Percentiles rank a stretch among this genome's conserved stretches.
Conservation (phyloP, 2,113 vertebrate species). For the Blennius ocellaris region DNA sequence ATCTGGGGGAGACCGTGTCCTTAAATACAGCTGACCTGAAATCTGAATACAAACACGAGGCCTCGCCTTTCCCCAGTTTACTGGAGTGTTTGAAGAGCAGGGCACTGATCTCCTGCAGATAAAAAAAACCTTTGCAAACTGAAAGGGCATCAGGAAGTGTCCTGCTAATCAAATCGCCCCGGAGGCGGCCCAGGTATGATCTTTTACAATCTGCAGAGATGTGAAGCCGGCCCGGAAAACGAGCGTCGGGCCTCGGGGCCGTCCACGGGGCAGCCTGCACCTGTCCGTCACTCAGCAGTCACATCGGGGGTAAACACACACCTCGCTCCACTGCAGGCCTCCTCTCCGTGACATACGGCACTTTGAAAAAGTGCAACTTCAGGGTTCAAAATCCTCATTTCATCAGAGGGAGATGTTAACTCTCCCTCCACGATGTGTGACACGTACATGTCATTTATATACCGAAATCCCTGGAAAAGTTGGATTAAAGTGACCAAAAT, state of each 20-base stretch:
- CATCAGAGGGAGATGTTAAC: too few species aligned
- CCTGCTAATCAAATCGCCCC: conserved; percentile 58
- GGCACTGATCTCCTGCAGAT: conserved; percentile 49
- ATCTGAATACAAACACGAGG: conserved; percentile 33
- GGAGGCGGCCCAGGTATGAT: conserved; percentile 55
- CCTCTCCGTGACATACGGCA: neutral
- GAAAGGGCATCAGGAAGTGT: conserved; percentile 52
- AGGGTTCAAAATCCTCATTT: neutral
- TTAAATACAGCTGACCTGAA: conserved; percentile 33
- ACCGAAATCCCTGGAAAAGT: too few species aligned
- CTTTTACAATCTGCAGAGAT: conserved; percentile 60
- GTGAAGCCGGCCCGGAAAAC: conserved; percentile 35
- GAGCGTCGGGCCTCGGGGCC: conserved; percentile 11
- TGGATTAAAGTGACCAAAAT: too few species aligned
- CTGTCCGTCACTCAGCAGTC: conserved; percentile 59
- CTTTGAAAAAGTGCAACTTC: neutral
- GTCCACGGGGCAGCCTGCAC: conserved; percentile 33
- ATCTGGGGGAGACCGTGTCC: conserved; percentile 32
- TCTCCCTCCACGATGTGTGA: too few species aligned
- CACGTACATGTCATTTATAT: too few species aligned
- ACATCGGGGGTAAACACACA: conserved; percentile 29
- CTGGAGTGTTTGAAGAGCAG: conserved; percentile 15
- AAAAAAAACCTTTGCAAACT: conserved; percentile 49
- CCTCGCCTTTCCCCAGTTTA: conserved; percentile 6
- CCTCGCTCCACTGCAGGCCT: neutral